Evolutionary conservation across 2,888 invertebrate species (phyloP).

Genomic region (Oeneis ivallda): DNA sequence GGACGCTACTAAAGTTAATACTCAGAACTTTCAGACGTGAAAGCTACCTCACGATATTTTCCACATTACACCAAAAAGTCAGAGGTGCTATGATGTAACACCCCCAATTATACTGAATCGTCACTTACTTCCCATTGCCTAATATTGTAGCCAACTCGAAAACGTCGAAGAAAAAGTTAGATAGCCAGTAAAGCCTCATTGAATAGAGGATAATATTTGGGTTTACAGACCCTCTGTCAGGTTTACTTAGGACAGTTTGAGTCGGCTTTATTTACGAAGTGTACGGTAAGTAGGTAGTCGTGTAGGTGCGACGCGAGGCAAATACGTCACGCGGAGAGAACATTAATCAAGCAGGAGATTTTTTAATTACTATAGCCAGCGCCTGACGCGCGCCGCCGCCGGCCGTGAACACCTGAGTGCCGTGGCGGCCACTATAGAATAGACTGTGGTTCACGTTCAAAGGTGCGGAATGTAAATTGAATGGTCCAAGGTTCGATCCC

Average conservation of each 20-base stretch:
- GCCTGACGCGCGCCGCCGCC: not conserved
- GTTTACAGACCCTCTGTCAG: not conserved
- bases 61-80: too few relatives aligned
- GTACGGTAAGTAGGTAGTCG: not conserved
- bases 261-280: not conserved
- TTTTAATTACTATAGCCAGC: constrained; percentile 6
- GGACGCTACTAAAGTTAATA: too few relatives aligned
- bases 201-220: not conserved
- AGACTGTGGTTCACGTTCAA: too few relatives aligned
- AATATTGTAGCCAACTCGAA: too few relatives aligned
- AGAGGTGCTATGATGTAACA: too few relatives aligned
- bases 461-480: too few relatives aligned
- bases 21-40: too few relatives aligned
- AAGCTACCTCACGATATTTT: too few relatives aligned
- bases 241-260: not conserved
- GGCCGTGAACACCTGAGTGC: not conserved
- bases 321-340: not conserved
- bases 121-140: too few relatives aligned
- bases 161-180: not conserved
- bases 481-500: too few relatives aligned
- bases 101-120: too few relatives aligned
- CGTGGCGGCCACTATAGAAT: not conserved
- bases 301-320: not conserved
- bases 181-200: not conserved
- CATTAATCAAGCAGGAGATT: constrained; percentile 15